Base-by-base conservation (phyloP, 1,140 invertebrate genomes). In the Drosophila athabasca region DNA sequence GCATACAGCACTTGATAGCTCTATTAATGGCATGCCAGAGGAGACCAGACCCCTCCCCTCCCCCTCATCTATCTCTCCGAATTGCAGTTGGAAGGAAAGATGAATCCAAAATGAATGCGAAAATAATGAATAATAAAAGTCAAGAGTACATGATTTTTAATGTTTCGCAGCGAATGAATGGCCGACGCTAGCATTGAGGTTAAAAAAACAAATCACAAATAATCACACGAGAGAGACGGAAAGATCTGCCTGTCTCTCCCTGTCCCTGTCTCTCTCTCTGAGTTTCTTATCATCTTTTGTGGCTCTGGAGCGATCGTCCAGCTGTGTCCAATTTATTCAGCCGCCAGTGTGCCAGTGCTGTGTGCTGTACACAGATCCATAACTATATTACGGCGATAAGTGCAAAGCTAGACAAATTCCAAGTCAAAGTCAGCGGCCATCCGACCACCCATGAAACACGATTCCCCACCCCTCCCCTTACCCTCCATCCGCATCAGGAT, bases 61-160 rank as follows among this genome's bases (percentile, higher is more conserved):
- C 2, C 44, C 26, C 24, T 31, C 35, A 39, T 39, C 35, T 39
- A 39, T 39, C 35, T 29, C 19, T 39, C 31, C 48, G 8, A 15
- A 15, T 62, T 82, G 62, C 66, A 82, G 69, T 80, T 80, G 57
- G 46, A 70, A 79, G 57, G 46, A 70, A 79, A 70, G 66, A 60
- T 60, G 24, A 62, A 39, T 49, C 41, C 62, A 49, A 88, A 88
- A 88, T 88, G 87, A 88, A 88, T 88, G 83, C 51, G 83, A 76
- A 83, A 73, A 88, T 88, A 88, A 88, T 88, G 83, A 88, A 88
- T 88, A 88, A 88, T 88, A 88, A 88, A 88, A 88, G 83, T 88
- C 83, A 81, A 74, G 58, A 79, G 58, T 76, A 87, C 82, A 88
- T 88, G 83, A 79, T 53, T 82, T 79, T 82, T 82, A 79, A 78